Percentiles rank a stretch among this genome's conserved stretches.
phyloP scores from a whole-genome alignment of 2,113 vertebrate species.

The Megaceryle maxima region DNA sequence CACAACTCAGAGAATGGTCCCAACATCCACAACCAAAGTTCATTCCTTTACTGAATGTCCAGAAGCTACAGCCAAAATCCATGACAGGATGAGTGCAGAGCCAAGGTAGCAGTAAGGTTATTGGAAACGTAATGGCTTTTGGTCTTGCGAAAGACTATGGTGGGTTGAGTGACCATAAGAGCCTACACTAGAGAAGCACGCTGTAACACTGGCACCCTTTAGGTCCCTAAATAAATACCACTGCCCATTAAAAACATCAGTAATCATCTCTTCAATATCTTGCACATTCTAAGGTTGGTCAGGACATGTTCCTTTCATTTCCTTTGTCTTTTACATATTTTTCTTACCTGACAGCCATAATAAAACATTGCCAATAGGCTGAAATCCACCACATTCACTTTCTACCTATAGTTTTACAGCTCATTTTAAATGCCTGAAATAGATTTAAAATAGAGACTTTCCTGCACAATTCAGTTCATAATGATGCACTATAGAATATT shows the following conservation, averaged over 20 bases:
- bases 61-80: not conserved
- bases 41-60: not conserved
- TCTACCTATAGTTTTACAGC: not conserved
- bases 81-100: not conserved
- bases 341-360: not conserved
- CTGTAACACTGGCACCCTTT: accelerated
- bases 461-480: not conserved
- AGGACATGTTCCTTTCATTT: not conserved
- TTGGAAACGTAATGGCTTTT: not conserved
- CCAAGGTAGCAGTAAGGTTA: not conserved
- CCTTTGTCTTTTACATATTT: not conserved
- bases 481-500: not conserved
- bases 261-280: not conserved
- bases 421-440: not conserved
- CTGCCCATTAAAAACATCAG: not conserved
- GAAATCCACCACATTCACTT: not conserved
- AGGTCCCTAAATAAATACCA: not conserved
- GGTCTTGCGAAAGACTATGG: not conserved
- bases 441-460: not conserved
- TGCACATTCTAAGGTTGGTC: not conserved
- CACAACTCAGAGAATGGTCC: accelerated
- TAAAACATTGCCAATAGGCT: not conserved
- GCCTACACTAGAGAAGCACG: not conserved
- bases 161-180: not conserved
- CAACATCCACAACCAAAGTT: not conserved